phyloP scores from a whole-genome alignment of 2,113 vertebrate species.

The Hyperoodon ampullatus region DNA sequence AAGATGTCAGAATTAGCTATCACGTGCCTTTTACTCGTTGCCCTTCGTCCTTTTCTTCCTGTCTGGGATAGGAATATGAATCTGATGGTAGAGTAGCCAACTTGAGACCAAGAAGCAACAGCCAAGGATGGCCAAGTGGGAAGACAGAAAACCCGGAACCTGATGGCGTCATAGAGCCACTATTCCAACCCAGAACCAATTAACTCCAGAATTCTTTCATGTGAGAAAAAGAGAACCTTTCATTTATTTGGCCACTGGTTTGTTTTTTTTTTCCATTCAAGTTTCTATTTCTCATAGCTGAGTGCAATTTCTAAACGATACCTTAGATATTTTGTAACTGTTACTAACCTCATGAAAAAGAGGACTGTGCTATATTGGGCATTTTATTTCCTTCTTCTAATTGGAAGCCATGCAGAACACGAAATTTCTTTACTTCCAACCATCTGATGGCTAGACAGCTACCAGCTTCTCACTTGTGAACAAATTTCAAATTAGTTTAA shows the following conservation, averaged over 20 bases:
- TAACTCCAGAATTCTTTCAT: neutral
- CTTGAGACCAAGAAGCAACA: neutral
- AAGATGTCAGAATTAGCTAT: neutral
- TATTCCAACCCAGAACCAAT: neutral
- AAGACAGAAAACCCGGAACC: neutral
- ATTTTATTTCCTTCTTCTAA: too few species aligned
- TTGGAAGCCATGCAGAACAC: neutral
- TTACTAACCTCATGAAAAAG: constrained; percentile 3
- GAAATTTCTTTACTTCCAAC: constrained; percentile 36
- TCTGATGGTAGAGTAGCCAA: neutral
- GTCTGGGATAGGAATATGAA: neutral
- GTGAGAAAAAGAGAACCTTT: constrained; percentile 14
- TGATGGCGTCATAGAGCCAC: neutral
- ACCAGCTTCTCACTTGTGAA: constrained; percentile 51
- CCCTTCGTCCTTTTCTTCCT: neutral
- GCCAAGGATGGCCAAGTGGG: neutral
- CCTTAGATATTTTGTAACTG: neutral
- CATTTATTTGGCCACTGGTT: neutral
- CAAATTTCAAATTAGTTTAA: constrained; percentile 47
- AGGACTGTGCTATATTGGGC: neutral
- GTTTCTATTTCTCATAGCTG: constrained; percentile 15
- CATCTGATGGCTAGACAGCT: constrained; percentile 29
- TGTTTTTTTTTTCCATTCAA: neutral
- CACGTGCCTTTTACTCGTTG: neutral
- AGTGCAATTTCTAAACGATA: constrained; percentile 22